A percentile compares a stretch with the other conserved stretches of the same genome.
Evolutionary conservation across 2,113 vertebrate species (phyloP).

Genomic region (Hippopotamus amphibius): DNA sequence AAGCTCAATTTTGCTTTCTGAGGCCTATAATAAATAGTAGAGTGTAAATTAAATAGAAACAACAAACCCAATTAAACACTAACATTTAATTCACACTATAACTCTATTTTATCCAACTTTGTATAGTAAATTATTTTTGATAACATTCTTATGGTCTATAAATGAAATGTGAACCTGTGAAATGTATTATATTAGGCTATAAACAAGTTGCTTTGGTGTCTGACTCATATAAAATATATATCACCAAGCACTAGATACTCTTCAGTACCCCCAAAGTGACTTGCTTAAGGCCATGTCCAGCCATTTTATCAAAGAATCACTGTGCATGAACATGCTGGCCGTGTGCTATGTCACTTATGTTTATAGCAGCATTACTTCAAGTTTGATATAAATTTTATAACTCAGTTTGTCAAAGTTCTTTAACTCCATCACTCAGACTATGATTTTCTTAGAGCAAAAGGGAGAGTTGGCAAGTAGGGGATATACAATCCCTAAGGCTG

Average conservation of each 20-base stretch:
- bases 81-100: background rate
- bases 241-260: background rate
- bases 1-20: background rate
- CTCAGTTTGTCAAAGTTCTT: slow-evolving; percentile 63
- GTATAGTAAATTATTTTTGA: background rate
- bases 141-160: background rate
- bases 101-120: background rate
- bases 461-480: background rate
- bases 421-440: slow-evolving; percentile 56
- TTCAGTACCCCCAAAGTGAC: background rate
- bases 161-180: background rate
- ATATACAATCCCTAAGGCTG: background rate
- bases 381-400: slow-evolving; percentile 70
- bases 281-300: background rate
- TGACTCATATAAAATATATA: background rate
- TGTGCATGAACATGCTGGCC: background rate
- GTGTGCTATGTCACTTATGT: background rate
- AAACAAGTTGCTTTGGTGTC: background rate
- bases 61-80: background rate
- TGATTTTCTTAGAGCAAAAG: slow-evolving; percentile 51
- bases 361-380: slow-evolving; percentile 67
- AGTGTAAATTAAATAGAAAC: background rate
- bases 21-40: background rate
- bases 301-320: background rate
- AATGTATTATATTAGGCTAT: background rate